Base-by-base conservation (phyloP, 2,797 vertebrate species). In the Alfaro cultratus region DNA sequence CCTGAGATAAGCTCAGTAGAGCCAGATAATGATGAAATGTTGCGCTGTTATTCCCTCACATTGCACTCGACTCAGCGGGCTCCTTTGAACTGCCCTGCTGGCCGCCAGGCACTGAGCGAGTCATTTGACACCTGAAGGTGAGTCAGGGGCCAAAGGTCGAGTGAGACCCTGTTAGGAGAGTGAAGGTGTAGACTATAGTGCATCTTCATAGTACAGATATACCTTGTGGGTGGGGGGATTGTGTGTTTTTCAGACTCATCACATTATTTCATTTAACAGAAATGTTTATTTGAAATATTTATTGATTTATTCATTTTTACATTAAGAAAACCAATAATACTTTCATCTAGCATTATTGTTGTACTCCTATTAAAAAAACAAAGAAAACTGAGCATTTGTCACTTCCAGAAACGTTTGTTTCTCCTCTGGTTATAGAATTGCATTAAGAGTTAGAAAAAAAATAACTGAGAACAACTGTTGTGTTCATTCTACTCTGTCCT, bases 71-170 rank as follows among this genome's bases (percentile, higher is more conserved):
- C 92, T 91, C 94, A 92, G 94, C 85, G 92, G 92, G 89, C 89
- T 93, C 94, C 91, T 93, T 90, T 95, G 94, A 95, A 92, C 94
- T 93, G 74, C 79, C 94, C 93, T 87, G 92, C 94, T 95, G 95
- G 90, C 92, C 94, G 93, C 93, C 95, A 92, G 95, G 94, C 95
- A 94, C 94, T 92, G 94, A 93, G 82, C 73, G 78, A 92, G 94
- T 95, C 95, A 92, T 90, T 94, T 95, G 93, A 95, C 94, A 93
- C 88, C 82, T 94, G 90, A 95, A 96, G 96, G 96, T 96, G 95
- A 96, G 96, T 96, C 88, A 85, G 85, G 92, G 89, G 87, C 91
- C 86, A 88, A 57, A 90, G 88, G 90, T 90, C 83, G 89, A 78
- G 78, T 81, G 79, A 80, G 90, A 88, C 78, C 86, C 82, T 85